phyloP scores from a whole-genome alignment of 2,797 vertebrate species.

The Labeo calbasu region DNA sequence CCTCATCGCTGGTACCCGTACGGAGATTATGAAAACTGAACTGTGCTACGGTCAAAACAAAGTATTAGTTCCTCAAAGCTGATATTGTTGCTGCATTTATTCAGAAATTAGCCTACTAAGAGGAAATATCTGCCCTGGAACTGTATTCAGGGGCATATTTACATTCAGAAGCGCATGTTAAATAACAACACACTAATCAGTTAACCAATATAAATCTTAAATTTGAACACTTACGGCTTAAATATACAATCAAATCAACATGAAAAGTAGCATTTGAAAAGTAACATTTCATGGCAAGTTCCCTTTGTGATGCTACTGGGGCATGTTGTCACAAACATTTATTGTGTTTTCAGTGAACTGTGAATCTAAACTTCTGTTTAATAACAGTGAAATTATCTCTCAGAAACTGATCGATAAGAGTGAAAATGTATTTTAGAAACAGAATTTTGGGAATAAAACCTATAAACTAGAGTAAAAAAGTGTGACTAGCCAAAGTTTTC shows the following conservation, averaged over 20 bases:
- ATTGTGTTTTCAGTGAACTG: neutral
- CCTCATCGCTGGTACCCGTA: neutral
- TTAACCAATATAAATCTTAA: neutral
- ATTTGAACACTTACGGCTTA: neutral
- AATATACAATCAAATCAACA: neutral
- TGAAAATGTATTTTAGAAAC: neutral
- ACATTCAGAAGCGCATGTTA: neutral
- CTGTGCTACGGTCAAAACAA: neutral
- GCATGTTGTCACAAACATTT: neutral
- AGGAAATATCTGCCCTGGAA: neutral
- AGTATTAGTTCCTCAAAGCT: constrained; percentile 15
- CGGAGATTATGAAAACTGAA: constrained; percentile 21
- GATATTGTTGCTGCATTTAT: neutral
- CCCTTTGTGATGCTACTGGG: neutral
- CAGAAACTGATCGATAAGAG: neutral
- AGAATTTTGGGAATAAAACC: neutral
- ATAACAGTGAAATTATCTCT: neutral
- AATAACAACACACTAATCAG: neutral
- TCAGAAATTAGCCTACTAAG: neutral
- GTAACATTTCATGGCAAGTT: neutral
- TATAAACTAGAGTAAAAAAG: neutral
- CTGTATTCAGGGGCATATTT: neutral
- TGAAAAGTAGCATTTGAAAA: neutral
- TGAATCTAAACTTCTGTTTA: neutral
- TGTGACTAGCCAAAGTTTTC: neutral